Evolutionary conservation across 2,888 invertebrate species (phyloP).

Genomic region (Agriopis leucophaearia): DNA sequence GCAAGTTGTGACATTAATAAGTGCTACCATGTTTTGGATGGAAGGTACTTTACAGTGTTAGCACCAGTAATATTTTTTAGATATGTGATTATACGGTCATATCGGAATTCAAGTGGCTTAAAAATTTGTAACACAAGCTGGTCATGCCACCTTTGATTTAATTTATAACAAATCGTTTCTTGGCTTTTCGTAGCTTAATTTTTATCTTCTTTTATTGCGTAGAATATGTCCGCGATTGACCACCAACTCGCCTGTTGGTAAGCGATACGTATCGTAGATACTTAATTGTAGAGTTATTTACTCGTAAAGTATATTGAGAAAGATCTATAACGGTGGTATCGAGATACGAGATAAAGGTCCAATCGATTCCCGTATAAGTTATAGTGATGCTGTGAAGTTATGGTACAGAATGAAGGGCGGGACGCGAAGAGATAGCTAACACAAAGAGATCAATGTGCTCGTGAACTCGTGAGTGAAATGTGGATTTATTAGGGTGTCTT

Average conservation of each 20-base stretch:
- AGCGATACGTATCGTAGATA: constrained; percentile 3
- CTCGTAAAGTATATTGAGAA: constrained; percentile 21
- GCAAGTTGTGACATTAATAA: not conserved
- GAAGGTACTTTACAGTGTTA: not conserved
- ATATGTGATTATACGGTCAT: too few relatives aligned
- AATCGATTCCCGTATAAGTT: constrained; percentile 32
- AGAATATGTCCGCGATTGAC: too few relatives aligned
- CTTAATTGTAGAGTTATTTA: constrained; percentile 3
- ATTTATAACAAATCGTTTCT: constrained; percentile 2
- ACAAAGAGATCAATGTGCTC: constrained; percentile 10
- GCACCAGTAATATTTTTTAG: not conserved
- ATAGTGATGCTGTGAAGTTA: constrained; percentile 19
- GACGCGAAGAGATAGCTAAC: not conserved
- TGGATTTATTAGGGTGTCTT: not conserved
- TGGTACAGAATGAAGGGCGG: constrained; percentile 10
- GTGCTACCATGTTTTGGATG: not conserved
- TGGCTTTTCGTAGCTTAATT: not conserved
- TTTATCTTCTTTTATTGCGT: too few relatives aligned
- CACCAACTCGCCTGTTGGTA: too few relatives aligned
- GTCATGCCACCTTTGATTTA: not conserved
- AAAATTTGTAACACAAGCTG: not conserved
- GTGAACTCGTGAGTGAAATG: not conserved
- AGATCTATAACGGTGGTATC: constrained; percentile 35
- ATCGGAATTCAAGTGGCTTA: not conserved
- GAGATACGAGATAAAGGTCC: constrained; percentile 34